A percentile compares a stretch with the other conserved stretches of the same genome.
phyloP scores from a whole-genome alignment of 2,888 invertebrate species.

The Piscicola geometra region DNA sequence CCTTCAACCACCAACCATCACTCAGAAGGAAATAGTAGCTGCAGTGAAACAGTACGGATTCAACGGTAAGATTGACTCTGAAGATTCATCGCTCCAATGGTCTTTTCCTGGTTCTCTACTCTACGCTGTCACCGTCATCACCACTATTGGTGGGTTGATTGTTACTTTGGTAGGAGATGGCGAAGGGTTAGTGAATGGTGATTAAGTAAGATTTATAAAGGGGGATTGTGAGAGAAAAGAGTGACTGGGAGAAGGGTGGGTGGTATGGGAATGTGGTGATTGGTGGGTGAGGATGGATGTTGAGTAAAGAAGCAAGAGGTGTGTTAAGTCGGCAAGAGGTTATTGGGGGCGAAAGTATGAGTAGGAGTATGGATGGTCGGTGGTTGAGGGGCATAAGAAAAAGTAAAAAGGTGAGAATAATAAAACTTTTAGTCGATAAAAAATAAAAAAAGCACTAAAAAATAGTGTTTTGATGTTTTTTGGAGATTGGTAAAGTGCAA shows the following conservation, averaged over 20 bases:
- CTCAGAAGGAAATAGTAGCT: constrained; percentile 65
- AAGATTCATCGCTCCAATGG: constrained; percentile 67
- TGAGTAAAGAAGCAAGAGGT: too few relatives aligned
- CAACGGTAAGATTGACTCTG: constrained; percentile 59
- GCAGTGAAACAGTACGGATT: constrained; percentile 62
- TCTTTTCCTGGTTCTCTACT: constrained; percentile 75
- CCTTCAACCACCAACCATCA: background rate
- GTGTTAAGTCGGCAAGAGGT: too few relatives aligned
- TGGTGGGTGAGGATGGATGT: too few relatives aligned
- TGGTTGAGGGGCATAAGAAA: too few relatives aligned
- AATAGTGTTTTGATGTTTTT: too few relatives aligned
- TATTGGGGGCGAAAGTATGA: too few relatives aligned
- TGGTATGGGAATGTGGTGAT: background rate
- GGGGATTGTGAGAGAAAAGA: background rate
- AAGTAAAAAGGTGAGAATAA: too few relatives aligned
- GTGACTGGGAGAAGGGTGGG: background rate
- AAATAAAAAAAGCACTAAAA: too few relatives aligned
- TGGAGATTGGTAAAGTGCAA: too few relatives aligned
- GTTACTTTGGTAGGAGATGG: background rate
- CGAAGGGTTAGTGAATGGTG: background rate
- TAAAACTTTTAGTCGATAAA: too few relatives aligned
- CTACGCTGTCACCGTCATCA: constrained; percentile 78
- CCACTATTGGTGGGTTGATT: constrained; percentile 67
- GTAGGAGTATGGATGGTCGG: too few relatives aligned
- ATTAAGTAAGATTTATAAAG: background rate